Evolutionary conservation across 2,888 invertebrate genomes (phyloP), one percentile per base, ranked within the genome.

Genomic region (Pycnomerus fuliginosus): DNA sequence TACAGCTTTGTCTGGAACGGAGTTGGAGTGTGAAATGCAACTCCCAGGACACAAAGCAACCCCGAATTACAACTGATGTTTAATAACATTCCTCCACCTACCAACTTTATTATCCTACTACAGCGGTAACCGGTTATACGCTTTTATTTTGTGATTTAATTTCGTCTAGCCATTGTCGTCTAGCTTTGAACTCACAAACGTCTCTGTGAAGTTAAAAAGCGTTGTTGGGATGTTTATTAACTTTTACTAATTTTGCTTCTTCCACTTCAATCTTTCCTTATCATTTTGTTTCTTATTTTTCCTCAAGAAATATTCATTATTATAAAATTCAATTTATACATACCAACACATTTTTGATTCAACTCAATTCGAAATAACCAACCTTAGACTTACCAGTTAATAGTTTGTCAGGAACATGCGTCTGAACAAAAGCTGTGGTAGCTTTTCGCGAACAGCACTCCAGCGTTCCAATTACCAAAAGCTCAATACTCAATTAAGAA

Each of bases 1-100:
- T 62, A 62, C 53, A 48, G 54, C 60, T 57, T 58, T 59, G 58
- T 63, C 59, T 61, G 55, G 48, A 52, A 42, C 48, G 55, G 50
- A 60, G 56, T 48, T 56, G 58, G 55, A 63, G 62, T 63, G 62
- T 62, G 58, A 64, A 62, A 62, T 61, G 61, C 56, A 59, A 57
- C 58, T 58, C 38, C 50, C 44, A 39, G 53, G 51, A 58, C 55
- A 60, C 58, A 60, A 62, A 61, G 62, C 55, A 33, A 48, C 38
- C 53, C 52, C 49, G 53, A 60, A 61, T 62, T 62, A 58, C 57
- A 58, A 46, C 54, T 50, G n/a, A n/a, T n/a, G 51, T 53, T 57
- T 56, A 58, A 58, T 58, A 55, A 52, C 55, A 52, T 53, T 52
- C 57, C 48, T 34, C 22, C 34, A 38, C 38, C 32, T 38, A 28